Evolutionary conservation across 2,797 vertebrate genomes (phyloP), one percentile per base, ranked within the genome.

Genomic region (Microhierax caerulescens): DNA sequence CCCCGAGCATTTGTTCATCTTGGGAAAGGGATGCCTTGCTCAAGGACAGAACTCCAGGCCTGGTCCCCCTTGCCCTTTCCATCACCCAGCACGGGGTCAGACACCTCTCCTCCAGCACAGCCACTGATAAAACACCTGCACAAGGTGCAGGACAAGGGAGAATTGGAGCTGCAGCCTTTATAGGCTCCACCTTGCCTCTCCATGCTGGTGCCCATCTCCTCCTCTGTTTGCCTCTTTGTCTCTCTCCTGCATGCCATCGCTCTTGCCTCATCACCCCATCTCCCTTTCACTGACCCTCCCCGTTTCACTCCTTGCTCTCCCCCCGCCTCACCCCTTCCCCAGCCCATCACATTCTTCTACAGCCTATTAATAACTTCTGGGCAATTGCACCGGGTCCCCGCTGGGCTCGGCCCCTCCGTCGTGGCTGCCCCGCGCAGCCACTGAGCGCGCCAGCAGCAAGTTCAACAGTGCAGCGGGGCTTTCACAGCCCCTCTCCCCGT

Each of bases 351-450:
- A 96, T 97, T 97, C 96, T 96, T 97, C 94, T 72, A 8, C 86
- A 93, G 95, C 93, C 97, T 97, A 97, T 95, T 97, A 97, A 97
- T 97, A 97, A 94, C 96, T 97, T 97, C 96, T 97, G 97, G 96
- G 95, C 94, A 95, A 96, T 97, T 97, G 93, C 95, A 93, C 96
- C 45, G 86, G 88, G 93, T 96, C 93, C 95, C 96, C 9, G 95
- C 97, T 97, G 96, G 90, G 96, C 84, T 57, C 85, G 27, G 93
- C 95, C 96, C 92, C 95, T 88, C 67, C 23, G 41, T 20, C 36
- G 63, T n/a, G 68, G 48, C 94, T 34, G 79, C 54, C 94, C 89
- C 7, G 81, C 41, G 17, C 95, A 96, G 96, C 93, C 93, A 86
- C 95, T 91, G 94, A 94, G 67, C 91, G 23, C 51, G 68, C 68